phyloP scores from a whole-genome alignment of 2,113 vertebrate genomes.

The Pungitius pungitius region DNA sequence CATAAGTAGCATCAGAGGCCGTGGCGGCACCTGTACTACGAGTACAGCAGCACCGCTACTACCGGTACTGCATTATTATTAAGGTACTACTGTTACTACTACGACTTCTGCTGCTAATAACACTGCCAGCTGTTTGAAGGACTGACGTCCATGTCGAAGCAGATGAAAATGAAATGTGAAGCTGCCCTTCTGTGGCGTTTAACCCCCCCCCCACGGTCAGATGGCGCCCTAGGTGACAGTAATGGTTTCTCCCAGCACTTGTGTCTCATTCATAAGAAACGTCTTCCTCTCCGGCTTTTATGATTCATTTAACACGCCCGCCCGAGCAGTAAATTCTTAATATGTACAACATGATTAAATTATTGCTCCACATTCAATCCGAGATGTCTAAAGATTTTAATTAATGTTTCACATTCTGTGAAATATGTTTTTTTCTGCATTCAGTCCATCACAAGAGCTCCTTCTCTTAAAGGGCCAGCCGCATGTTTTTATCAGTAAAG shows the following conservation, averaged over 20 bases:
- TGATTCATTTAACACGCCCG: conserved; percentile 31
- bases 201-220: not conserved
- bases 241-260: conserved; percentile 17
- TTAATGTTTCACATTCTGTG: conserved; percentile 16
- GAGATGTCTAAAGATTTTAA: conserved; percentile 2
- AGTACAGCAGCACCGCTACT: not conserved
- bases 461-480: not conserved
- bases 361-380: conserved; percentile 21
- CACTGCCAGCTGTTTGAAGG: not conserved
- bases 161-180: not conserved
- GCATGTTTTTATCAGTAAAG: not conserved
- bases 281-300: conserved; percentile 6
- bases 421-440: conserved; percentile 17
- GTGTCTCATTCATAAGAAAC: conserved; percentile 15
- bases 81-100: not conserved
- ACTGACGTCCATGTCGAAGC: not conserved
- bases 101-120: not conserved
- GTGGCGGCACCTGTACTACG: not conserved
- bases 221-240: not conserved
- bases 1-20: not conserved
- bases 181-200: not conserved
- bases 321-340: conserved; percentile 32
- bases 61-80: not conserved
- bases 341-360: conserved; percentile 37
- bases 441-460: not conserved